phyloP scores from a whole-genome alignment of 2,113 vertebrate genomes.

The Halichoeres trimaculatus region DNA sequence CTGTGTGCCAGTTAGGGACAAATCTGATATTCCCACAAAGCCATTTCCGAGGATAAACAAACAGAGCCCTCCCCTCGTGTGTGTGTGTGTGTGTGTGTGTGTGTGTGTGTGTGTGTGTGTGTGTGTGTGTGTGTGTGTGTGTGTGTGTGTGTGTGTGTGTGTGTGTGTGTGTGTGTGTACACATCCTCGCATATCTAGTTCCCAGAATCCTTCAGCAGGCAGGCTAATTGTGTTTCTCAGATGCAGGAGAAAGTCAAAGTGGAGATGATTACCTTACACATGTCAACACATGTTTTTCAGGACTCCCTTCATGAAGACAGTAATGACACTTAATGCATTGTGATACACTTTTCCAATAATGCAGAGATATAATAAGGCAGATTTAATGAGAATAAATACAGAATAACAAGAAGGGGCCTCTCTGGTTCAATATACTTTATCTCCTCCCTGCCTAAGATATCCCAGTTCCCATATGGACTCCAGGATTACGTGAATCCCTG shows the following conservation, averaged over 20 bases:
- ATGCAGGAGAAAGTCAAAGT: slow-evolving; percentile 19
- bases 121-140: slow-evolving; percentile 31
- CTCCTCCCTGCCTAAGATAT: slow-evolving; percentile 38
- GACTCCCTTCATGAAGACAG: slow-evolving; percentile 7
- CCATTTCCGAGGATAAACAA: slow-evolving; percentile 79
- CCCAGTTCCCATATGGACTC: slow-evolving; percentile 50
- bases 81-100: slow-evolving; percentile 33
- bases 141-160: slow-evolving; percentile 45
- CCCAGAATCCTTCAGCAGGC: slow-evolving; percentile 43
- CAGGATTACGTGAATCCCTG: slow-evolving; percentile 61
- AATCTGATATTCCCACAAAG: slow-evolving; percentile 80
- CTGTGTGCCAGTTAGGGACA: slow-evolving; percentile 76
- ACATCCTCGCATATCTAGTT: slow-evolving; percentile 47
- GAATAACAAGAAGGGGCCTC: slow-evolving; percentile 21
- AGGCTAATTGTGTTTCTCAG: slow-evolving; percentile 44
- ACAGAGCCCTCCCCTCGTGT: slow-evolving; percentile 61
- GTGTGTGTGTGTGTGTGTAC: slow-evolving; percentile 38
- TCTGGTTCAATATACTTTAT: slow-evolving; percentile 37
- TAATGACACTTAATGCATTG: slow-evolving; percentile 9
- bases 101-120: slow-evolving; percentile 32
- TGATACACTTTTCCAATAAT: slow-evolving; percentile 22
- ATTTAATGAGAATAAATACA: slow-evolving; percentile 28
- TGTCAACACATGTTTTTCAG: slow-evolving; percentile 6
- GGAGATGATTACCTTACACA: slow-evolving; percentile 2
- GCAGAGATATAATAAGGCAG: slow-evolving; percentile 32